phyloP scores from a whole-genome alignment of 2,888 invertebrate genomes.

The Lithophane ornitopus region DNA sequence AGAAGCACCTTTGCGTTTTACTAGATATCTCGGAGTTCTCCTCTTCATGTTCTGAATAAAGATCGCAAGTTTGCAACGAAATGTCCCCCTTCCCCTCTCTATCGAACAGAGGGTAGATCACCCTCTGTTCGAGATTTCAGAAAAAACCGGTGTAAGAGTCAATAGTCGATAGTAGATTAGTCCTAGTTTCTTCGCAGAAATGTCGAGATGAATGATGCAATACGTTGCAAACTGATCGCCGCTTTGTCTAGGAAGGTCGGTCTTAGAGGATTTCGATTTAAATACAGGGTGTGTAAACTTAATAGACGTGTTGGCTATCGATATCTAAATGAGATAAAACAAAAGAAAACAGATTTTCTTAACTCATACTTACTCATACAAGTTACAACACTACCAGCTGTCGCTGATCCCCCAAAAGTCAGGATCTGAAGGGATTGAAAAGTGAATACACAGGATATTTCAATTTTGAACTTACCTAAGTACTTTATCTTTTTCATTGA shows the following conservation, averaged over 20 bases:
- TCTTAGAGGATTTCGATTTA: background rate
- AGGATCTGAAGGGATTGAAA: background rate
- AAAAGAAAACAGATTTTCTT: too few species aligned
- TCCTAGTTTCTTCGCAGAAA: slow-evolving; percentile 9
- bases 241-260: slow-evolving; percentile 22
- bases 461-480: background rate
- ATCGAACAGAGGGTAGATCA: too few species aligned
- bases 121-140: background rate
- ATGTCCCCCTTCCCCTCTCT: background rate
- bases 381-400: too few species aligned
- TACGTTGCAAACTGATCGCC: slow-evolving; percentile 33
- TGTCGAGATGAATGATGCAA: slow-evolving; percentile 23
- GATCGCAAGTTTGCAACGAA: background rate
- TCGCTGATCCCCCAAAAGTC: background rate
- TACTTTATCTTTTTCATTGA: background rate
- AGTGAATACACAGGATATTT: background rate
- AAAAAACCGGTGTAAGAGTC: background rate
- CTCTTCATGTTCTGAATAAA: background rate
- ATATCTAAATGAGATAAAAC: too few species aligned
- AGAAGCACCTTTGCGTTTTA: background rate
- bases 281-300: background rate
- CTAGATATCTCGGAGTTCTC: background rate
- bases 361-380: too few species aligned
- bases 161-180: background rate
- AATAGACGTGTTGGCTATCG: too few species aligned